phyloP scores from a whole-genome alignment of 2,888 invertebrate genomes.

The Plutella xylostella region DNA sequence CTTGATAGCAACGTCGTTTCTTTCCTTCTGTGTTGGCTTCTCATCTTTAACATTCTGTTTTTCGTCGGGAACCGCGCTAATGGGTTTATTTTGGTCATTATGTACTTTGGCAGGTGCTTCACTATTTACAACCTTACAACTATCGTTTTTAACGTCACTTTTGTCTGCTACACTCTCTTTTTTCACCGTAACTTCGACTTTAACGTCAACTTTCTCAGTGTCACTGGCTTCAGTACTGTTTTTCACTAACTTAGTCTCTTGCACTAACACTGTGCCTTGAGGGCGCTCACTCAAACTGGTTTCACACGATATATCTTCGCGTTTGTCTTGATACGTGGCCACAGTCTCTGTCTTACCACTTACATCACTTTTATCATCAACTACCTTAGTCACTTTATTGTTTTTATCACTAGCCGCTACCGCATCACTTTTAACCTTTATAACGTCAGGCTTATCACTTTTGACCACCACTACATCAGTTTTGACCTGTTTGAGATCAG shows the following conservation, averaged over 20 bases:
- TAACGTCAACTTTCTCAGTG: constrained; percentile 29
- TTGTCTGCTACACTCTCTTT: constrained; percentile 24
- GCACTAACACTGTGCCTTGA: constrained; percentile 28
- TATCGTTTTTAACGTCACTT: background rate
- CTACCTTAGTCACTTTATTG: no score
- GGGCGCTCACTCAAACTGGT: constrained; percentile 26
- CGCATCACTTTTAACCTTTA: background rate
- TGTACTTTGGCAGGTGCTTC: constrained; percentile 29
- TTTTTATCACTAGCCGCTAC: constrained; percentile 5
- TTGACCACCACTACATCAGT: background rate
- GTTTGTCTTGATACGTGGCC: constrained; percentile 24
- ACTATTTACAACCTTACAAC: constrained; percentile 21
- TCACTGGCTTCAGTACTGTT: constrained; percentile 31
- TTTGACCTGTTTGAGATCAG: background rate
- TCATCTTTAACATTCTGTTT: background rate
- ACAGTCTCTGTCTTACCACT: constrained; percentile 16
- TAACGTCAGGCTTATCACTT: background rate
- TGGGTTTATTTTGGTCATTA: constrained; percentile 26
- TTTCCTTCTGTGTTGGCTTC: constrained; percentile 12
- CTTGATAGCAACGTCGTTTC: constrained; percentile 35
- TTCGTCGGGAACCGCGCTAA: constrained; percentile 18
- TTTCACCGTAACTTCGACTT: constrained; percentile 33
- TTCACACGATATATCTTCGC: constrained; percentile 32
- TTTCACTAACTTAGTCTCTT: constrained; percentile 37
- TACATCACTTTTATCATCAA: constrained; percentile 4